A percentile compares a stretch with the other conserved stretches of the same genome.
phyloP scores from a whole-genome alignment of 2,888 invertebrate genomes.

The Euplagia quadripunctaria region DNA sequence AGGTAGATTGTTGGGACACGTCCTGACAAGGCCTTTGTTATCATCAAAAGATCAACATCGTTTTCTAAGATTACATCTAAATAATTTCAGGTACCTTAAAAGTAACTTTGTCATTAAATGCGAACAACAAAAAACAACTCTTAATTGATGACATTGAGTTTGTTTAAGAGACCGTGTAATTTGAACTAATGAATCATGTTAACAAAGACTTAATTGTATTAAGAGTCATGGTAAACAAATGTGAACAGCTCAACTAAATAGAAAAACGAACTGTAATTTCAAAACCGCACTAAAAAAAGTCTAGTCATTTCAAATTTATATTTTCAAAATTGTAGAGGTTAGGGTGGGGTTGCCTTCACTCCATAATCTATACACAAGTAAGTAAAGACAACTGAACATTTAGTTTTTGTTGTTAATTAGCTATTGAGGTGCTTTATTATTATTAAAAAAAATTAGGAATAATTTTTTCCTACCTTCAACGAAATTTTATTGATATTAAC shows the following conservation, averaged over 20 bases:
- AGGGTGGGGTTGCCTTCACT: too few species aligned
- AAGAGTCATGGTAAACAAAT: conserved; percentile 2
- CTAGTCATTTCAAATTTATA: too few species aligned
- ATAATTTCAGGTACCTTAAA: conserved; percentile 41
- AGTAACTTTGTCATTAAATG: conserved; percentile 32
- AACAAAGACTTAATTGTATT: conserved; percentile 9
- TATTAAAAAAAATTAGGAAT: too few species aligned
- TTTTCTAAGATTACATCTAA: conserved; percentile 49
- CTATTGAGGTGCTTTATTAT: too few species aligned
- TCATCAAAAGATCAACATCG: conserved; percentile 45
- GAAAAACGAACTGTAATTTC: background rate
- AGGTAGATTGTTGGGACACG: conserved; percentile 44
- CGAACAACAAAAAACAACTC: conserved; percentile 22
- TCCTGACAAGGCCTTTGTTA: conserved; percentile 42
- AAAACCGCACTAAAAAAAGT: background rate
- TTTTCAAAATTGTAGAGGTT: too few species aligned
- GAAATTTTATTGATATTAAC: conserved; percentile 9
- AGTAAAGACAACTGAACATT: too few species aligned
- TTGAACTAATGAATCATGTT: conserved; percentile 14
- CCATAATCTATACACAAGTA: too few species aligned
- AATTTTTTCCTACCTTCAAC: too few species aligned
- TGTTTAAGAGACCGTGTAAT: conserved; percentile 12
- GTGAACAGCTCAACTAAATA: background rate
- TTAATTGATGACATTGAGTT: conserved; percentile 15
- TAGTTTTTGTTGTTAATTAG: too few species aligned